Evolutionary conservation across 2,888 invertebrate species (phyloP).

Genomic region (Scaptomyza polygonia): DNA sequence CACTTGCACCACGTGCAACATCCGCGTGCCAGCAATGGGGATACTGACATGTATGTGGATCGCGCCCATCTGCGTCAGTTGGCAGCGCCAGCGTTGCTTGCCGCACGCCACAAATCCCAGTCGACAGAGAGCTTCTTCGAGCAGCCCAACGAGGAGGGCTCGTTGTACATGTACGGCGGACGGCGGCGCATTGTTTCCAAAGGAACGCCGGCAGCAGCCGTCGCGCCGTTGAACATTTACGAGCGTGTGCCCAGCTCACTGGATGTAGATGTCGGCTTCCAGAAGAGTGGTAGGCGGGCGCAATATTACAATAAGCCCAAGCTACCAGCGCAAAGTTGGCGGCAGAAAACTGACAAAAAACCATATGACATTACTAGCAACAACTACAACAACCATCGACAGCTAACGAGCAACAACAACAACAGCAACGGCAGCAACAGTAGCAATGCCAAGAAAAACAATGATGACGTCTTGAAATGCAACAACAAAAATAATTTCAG

Average conservation of each 20-base stretch:
- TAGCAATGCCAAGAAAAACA: constrained; percentile 54
- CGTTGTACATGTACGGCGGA: constrained; percentile 82
- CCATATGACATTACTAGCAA: constrained; percentile 68
- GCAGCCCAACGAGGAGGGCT: constrained; percentile 82
- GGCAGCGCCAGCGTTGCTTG: constrained; percentile 52
- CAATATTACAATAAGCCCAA: constrained; percentile 57
- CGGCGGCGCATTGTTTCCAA: constrained; percentile 73
- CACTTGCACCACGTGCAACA: constrained; percentile 27
- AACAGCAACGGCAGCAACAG: constrained; percentile 35
- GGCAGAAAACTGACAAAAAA: constrained; percentile 72
- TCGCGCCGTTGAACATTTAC: constrained; percentile 77
- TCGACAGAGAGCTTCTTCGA: constrained; percentile 84
- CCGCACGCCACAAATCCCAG: constrained; percentile 80
- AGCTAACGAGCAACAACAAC: constrained; percentile 61
- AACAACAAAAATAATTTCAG: constrained; percentile 69
- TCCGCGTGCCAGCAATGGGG: constrained; percentile 36
- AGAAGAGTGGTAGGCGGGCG: constrained; percentile 18
- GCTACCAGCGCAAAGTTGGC: constrained; percentile 80
- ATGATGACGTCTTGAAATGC: constrained; percentile 65
- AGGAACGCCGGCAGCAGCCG: constrained; percentile 46
- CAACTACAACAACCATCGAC: constrained; percentile 59
- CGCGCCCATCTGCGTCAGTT: constrained; percentile 65
- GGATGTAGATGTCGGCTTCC: constrained; percentile 49
- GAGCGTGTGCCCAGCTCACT: constrained; percentile 74
- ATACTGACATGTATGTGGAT: constrained; percentile 61